Evolutionary conservation across 2,113 vertebrate species (phyloP), one percentile per base, ranked within the genome.

Genomic region (Carassius carassius): DNA sequence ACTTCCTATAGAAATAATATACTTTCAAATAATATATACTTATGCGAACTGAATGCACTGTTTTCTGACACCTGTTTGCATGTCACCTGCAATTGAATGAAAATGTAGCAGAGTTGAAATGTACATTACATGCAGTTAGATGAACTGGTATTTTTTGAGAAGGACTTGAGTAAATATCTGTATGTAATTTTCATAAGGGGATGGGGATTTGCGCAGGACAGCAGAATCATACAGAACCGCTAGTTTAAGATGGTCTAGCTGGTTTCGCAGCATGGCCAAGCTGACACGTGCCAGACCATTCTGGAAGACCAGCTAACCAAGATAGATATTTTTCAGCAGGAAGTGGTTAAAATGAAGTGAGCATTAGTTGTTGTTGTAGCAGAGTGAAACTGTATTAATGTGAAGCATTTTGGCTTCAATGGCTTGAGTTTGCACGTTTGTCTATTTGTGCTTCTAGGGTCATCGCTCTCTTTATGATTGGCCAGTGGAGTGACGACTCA

Each of bases 361-460:
- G 41, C 41, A 8, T 41, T 41, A 41, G 41, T 8, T 41, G 41
- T 41, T 41, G 41, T 41, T 41, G 41, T 56, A 51, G 58, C 44
- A 29, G 16, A 32, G 13, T 67, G 32, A 41, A 67, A 32, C 60
- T 83, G 73, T 63, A 23, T 58, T 41, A 76, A 58, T 75, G 67
- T 79, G n/a, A n/a, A 29, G 25, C 7, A 16, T 17, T 85, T 19
- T 81, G 58, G 54, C 58, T 23, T 70, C 62, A 58, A 14, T 72
- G 51, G 23, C 19, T 65, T 78, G 51, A 8, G 54, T 51, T 63
- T 63, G 67, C 56, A 73, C 44, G 47, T 44, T 49, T 77, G 25
- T 74, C 17, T 74, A 32, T 35, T n/a, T 37, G 19, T 72, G 0
- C 9, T 17, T 72, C 25, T 29, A 37, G 19, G 69, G 10, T 72